Evolutionary conservation across 2,113 vertebrate species (phyloP).

Genomic region (Arizona elegans): DNA sequence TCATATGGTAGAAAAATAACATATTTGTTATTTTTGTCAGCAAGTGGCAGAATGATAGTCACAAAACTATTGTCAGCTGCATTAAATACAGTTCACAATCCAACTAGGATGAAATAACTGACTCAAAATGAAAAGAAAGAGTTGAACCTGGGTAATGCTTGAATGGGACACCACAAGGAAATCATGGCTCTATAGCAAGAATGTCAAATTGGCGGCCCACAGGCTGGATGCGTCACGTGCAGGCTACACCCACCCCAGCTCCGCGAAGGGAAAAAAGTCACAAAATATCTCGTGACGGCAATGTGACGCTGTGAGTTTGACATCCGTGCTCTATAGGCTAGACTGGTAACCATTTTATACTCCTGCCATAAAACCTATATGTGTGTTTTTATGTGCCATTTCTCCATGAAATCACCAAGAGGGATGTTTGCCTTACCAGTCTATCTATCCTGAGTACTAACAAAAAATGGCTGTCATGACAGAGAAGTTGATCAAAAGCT

Average conservation of each 20-base stretch:
- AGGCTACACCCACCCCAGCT: too few relatives aligned
- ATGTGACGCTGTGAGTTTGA: too few relatives aligned
- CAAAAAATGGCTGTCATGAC: neutral
- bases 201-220: too few relatives aligned
- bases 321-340: neutral
- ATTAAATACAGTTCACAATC: neutral
- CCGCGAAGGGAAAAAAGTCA: too few relatives aligned
- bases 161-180: neutral
- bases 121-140: neutral
- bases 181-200: neutral
- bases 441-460: neutral
- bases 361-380: neutral
- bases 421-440: neutral
- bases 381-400: neutral
- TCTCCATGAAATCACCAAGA: neutral
- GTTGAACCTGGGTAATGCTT: neutral
- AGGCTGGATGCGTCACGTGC: fast-evolving
- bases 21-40: neutral
- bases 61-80: neutral
- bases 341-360: neutral
- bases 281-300: too few relatives aligned
- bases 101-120: neutral
- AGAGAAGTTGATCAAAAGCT: neutral
- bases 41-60: neutral
- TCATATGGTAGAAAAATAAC: neutral